Evolutionary conservation across 1,140 invertebrate genomes (phyloP), one percentile per base, ranked within the genome.

Genomic region (Zaprionus tsacasi): DNA sequence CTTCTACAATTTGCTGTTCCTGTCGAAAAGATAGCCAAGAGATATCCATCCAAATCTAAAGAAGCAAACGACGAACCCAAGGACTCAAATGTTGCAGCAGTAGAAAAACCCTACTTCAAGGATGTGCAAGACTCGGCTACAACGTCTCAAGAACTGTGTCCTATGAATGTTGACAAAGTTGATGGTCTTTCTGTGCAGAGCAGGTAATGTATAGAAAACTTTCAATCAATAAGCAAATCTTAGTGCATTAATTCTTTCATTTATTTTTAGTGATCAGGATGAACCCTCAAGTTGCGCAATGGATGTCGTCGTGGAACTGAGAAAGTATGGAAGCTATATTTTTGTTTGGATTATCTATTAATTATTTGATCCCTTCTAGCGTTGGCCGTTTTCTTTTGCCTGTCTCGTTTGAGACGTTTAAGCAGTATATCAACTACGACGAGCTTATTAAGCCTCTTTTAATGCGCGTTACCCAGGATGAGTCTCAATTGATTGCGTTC

Each of bases 381-480:
- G 17, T 50, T 50, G 78, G 78, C 0, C 36, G 57, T 0, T 80
- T 58, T 21, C 1, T 13, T 27, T 79, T 55, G 50, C 78, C 78
- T 1, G 78, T 80, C 2, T 70, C 77, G 0, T 48, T 76, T 15
- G 52, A 75, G 2, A 63, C 52, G 5, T 80, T 80, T n/a, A 52
- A 33, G 13, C 21, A n/a, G 3, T 70, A 52, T 45, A 58, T 80
- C 6, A 79, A 80, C 52, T 75, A 75, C 12, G 4, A 33, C 0
- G 66, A 75, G 13, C 55, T 80, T 0, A 45, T 79, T 6, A 54
- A 11, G 11, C 65, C 76, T 6, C 15, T 80, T 11, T 52, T 80
- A 0, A 21, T 6, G 17, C 27, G 33, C 8, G 12, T 30, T 10
- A 36, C 11, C 11, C 3, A 64, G 13, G 45, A 66, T 21, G 25